phyloP scores from a whole-genome alignment of 2,888 invertebrate species.

The Desoria tigrina region DNA sequence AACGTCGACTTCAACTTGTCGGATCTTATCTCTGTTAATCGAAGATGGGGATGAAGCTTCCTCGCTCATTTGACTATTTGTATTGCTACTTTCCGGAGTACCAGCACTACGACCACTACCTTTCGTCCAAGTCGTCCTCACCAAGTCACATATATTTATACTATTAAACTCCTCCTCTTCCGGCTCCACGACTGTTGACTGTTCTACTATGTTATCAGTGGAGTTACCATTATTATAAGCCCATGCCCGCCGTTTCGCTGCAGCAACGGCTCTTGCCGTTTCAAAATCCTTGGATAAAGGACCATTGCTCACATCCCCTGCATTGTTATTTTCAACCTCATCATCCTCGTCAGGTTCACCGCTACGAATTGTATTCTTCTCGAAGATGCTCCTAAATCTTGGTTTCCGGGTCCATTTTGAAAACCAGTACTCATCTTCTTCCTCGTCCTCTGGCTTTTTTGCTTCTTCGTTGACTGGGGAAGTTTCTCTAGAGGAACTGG shows the following conservation, averaged over 20 bases:
- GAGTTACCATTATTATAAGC: conserved; percentile 36
- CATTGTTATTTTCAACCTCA: conserved; percentile 24
- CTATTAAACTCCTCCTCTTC: conserved; percentile 40
- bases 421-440: conserved; percentile 61
- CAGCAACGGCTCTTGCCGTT: conserved; percentile 33
- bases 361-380: conserved; percentile 55
- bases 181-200: conserved; percentile 23
- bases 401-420: conserved; percentile 59
- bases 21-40: not conserved
- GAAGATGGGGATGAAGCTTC: not conserved
- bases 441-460: conserved; percentile 23
- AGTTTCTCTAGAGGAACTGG: not conserved
- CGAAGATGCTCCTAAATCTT: conserved; percentile 54
- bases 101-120: not conserved
- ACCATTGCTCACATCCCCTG: conserved; percentile 17
- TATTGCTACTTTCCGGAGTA: not conserved
- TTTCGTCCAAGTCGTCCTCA: conserved; percentile 30
- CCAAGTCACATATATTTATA: conserved; percentile 29
- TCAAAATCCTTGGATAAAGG: conserved; percentile 26
- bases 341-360: not conserved
- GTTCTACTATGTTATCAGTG: conserved; percentile 19
- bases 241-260: conserved; percentile 37
- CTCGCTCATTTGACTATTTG: not conserved
- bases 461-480: not conserved
- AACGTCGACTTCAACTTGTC: not conserved